Conservation (phyloP, 2,113 vertebrate genomes). For the Rallus limicola region DNA sequence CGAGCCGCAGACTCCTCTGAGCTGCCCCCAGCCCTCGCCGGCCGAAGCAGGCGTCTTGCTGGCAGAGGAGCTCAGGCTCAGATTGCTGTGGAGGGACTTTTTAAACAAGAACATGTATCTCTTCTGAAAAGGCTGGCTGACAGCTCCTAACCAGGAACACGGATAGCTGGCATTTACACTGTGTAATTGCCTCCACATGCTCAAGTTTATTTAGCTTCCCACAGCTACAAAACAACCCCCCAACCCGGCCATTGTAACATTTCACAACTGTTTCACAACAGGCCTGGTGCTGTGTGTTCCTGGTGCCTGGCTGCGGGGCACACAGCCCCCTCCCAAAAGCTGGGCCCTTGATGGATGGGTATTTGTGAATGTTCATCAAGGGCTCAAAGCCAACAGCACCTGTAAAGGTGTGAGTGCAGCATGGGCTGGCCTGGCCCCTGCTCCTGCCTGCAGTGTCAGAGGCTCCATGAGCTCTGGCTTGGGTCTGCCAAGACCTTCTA, state of each 20-base stretch:
- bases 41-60: neutral
- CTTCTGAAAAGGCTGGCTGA: neutral
- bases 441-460: neutral
- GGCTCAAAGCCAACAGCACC: too few species aligned
- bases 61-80: neutral
- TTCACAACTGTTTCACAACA: too few species aligned
- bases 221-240: neutral
- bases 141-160: neutral
- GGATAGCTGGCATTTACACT: neutral
- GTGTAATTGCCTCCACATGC: neutral
- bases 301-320: neutral
- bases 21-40: neutral
- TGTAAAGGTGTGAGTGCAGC: too few species aligned
- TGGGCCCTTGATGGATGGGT: too few species aligned
- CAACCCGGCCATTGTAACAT: neutral
- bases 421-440: neutral
- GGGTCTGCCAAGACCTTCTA: neutral
- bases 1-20: too few species aligned
- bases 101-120: neutral
- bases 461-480: too few species aligned
- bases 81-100: neutral
- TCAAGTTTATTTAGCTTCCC: neutral
- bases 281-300: too few species aligned
- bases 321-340: neutral
- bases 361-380: fast-evolving